phyloP scores from a whole-genome alignment of 2,888 invertebrate genomes.

The Rhyacophila evoluta region DNA sequence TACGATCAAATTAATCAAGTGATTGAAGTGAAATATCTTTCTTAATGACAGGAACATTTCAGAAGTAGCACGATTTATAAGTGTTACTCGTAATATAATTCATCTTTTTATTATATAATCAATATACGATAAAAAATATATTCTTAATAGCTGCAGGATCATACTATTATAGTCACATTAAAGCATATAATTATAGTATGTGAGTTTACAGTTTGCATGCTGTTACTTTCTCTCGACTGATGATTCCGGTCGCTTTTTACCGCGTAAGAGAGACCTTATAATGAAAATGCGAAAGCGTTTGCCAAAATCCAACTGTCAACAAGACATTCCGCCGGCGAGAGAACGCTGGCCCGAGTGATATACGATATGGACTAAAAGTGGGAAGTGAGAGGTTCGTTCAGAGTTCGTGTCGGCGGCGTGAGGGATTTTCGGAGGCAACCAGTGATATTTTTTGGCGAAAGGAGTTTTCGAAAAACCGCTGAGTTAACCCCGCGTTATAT shows the following conservation, averaged over 20 bases:
- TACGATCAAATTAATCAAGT: too few species aligned
- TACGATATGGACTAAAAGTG: background rate
- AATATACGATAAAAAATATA: too few species aligned
- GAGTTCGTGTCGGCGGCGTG: background rate
- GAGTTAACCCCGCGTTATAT: background rate
- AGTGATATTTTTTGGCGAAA: background rate
- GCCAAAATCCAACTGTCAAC: constrained; percentile 52
- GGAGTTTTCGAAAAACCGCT: background rate
- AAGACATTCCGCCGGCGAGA: constrained; percentile 42
- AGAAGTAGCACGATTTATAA: too few species aligned
- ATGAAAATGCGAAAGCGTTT: constrained; percentile 45
- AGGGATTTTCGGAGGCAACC: background rate
- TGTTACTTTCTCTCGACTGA: background rate
- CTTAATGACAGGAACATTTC: too few species aligned
- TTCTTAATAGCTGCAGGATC: too few species aligned
- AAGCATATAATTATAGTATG: too few species aligned
- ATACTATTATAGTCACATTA: too few species aligned
- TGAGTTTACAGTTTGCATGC: background rate
- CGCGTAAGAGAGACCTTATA: constrained; percentile 28
- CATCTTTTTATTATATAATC: too few species aligned
- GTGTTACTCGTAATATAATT: too few species aligned
- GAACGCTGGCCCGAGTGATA: constrained; percentile 34
- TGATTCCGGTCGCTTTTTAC: background rate
- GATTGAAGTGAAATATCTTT: too few species aligned
- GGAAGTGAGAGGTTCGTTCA: background rate